phyloP scores from a whole-genome alignment of 2,888 invertebrate genomes.

The Erannis defoliaria region DNA sequence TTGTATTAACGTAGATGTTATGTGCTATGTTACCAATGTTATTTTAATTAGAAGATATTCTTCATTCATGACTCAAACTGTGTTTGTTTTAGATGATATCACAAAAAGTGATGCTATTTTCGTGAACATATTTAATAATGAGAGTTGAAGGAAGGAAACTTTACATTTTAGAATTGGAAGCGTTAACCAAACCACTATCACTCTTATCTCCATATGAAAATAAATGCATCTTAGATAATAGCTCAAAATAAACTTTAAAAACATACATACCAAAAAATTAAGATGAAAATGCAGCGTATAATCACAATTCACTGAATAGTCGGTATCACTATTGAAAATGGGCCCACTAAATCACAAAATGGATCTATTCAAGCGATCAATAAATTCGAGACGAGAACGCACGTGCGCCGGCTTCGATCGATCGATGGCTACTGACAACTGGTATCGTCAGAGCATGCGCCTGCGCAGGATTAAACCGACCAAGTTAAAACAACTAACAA shows the following conservation, averaged over 20 bases:
- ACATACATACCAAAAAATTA: constrained; percentile 54
- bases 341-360: constrained; percentile 58
- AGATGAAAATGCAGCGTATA: constrained; percentile 39
- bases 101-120: constrained; percentile 34
- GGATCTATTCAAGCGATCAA: constrained; percentile 69
- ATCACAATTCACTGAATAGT: constrained; percentile 51
- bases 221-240: constrained; percentile 57
- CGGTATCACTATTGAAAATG: constrained; percentile 48
- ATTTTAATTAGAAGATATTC: constrained; percentile 50
- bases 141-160: neutral
- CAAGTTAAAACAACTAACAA: constrained; percentile 54
- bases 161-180: constrained; percentile 35
- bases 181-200: constrained; percentile 74
- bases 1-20: constrained; percentile 36
- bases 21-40: constrained; percentile 48
- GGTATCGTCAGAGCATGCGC: constrained; percentile 73
- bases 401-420: constrained; percentile 63
- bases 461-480: constrained; percentile 69
- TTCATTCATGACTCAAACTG: constrained; percentile 58
- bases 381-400: constrained; percentile 55
- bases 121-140: neutral
- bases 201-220: constrained; percentile 65
- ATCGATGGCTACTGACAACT: constrained; percentile 80
- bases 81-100: constrained; percentile 53
- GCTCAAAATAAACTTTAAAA: constrained; percentile 41